phyloP scores from a whole-genome alignment of 2,888 invertebrate genomes.

The Ganaspis brasiliensis region DNA sequence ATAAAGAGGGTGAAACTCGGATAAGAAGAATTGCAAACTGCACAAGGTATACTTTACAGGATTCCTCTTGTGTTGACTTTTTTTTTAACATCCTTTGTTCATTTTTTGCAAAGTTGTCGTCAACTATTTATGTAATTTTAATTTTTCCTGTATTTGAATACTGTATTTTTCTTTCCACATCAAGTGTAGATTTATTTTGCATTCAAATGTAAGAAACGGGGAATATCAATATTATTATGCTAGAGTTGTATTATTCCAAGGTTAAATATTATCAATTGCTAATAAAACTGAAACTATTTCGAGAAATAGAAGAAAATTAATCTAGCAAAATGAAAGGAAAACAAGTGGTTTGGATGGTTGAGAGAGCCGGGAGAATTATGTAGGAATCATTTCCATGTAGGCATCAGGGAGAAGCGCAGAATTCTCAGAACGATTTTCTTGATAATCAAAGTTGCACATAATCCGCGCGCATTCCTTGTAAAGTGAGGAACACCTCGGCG shows the following conservation, averaged over 20 bases:
- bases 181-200: no score
- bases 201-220: no score
- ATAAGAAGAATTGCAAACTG: conserved; percentile 37
- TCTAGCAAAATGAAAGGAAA: neutral
- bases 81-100: neutral
- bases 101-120: no score
- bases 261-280: neutral
- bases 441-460: conserved; percentile 53
- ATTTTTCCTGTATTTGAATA: no score
- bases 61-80: neutral
- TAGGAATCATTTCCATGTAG: conserved; percentile 51
- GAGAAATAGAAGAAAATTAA: neutral
- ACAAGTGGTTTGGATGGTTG: no score
- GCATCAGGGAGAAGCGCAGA: conserved; percentile 26
- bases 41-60: conserved; percentile 8
- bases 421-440: conserved; percentile 48
- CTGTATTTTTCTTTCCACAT: no score
- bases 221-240: no score
- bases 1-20: conserved; percentile 35
- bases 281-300: neutral
- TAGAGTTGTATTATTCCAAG: no score
- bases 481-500: conserved; percentile 30
- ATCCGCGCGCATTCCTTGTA: conserved; percentile 46
- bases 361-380: conserved; percentile 53
- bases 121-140: no score